phyloP scores from a whole-genome alignment of 2,888 invertebrate genomes.

The Latrodectus elegans region DNA sequence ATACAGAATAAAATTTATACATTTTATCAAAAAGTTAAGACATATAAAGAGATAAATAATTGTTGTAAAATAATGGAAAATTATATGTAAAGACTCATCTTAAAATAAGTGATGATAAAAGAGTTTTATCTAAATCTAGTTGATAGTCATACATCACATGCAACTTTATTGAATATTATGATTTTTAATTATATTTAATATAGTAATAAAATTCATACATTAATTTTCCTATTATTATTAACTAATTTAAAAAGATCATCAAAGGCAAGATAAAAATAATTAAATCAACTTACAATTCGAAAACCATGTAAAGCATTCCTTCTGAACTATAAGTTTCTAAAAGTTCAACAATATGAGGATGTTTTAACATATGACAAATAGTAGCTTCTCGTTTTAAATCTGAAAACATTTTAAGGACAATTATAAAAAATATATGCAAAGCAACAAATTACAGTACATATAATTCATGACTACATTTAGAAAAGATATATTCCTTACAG shows the following conservation, averaged over 20 bases:
- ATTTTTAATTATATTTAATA: background rate
- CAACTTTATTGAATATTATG: too few relatives aligned
- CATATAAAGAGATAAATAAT: too few relatives aligned
- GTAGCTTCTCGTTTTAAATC: conserved; percentile 98
- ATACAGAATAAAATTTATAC: too few relatives aligned
- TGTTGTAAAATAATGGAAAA: too few relatives aligned
- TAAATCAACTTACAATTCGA: conserved; percentile 92
- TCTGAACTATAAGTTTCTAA: conserved; percentile 98
- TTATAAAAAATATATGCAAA: too few relatives aligned
- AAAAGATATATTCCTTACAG: too few relatives aligned
- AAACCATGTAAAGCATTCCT: conserved; percentile 99
- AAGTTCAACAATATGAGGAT: conserved; percentile 98
- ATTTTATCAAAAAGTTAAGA: too few relatives aligned
- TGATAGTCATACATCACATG: too few relatives aligned
- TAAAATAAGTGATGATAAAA: background rate
- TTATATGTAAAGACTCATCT: too few relatives aligned
- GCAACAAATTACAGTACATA: too few relatives aligned
- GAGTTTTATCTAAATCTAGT: background rate
- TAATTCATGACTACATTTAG: too few relatives aligned
- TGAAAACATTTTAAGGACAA: conserved; percentile 75
- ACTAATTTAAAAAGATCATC: background rate
- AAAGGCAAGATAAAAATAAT: background rate
- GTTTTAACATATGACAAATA: conserved; percentile 98
- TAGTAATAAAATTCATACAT: background rate
- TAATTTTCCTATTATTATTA: background rate